Evolutionary conservation across 2,888 invertebrate species (phyloP), one percentile per base, ranked within the genome.

Genomic region (Caenorhabditis afra): DNA sequence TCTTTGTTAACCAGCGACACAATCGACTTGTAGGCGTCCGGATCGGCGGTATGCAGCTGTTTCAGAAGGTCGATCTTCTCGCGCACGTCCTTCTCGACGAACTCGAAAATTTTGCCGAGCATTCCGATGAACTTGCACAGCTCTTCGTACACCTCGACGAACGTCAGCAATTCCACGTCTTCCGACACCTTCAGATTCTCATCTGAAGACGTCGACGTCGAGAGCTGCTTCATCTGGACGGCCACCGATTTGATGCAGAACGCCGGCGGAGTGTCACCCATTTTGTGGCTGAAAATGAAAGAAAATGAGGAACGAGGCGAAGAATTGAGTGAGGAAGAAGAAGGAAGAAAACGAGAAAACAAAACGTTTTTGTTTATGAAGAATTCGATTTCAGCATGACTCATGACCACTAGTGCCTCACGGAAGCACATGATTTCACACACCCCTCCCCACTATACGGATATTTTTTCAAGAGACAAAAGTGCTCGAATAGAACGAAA

Each of bases 81-180:
- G 3, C 59, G 62, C 12, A 83, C 75, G 44, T 83, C 83, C 14
- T 74, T 70, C 44, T 81, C 78, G 5, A 83, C 83, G 37, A 83
- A 83, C n/a, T 81, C 77, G 62, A 83, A 83, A 14, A 83, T 83
- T 37, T 70, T 79, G n/a, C 83, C 83, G 47, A 83, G 79, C 68
- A 77, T 77, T 52, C 64, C 57, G 50, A 83, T 78, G 44, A 83
- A 81, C 52, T 78, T 82, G 52, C 68, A 77, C 47, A 70, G 20
- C 35, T 77, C 77, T 18, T 70, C 65, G 65, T 64, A 77, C n/a
- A 77, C 64, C n/a, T 68, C 22, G 3, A 74, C 74, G n/a, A 74
- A 74, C 7, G 61, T 53, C 22, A 66, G 41, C n/a, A 83, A 50
- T 16, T 67, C 58, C 20, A 83, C 76, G 58, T 82, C 79, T 49